Evolutionary conservation across 2,113 vertebrate genomes (phyloP).

Genomic region (Rhabdornis inornatus): DNA sequence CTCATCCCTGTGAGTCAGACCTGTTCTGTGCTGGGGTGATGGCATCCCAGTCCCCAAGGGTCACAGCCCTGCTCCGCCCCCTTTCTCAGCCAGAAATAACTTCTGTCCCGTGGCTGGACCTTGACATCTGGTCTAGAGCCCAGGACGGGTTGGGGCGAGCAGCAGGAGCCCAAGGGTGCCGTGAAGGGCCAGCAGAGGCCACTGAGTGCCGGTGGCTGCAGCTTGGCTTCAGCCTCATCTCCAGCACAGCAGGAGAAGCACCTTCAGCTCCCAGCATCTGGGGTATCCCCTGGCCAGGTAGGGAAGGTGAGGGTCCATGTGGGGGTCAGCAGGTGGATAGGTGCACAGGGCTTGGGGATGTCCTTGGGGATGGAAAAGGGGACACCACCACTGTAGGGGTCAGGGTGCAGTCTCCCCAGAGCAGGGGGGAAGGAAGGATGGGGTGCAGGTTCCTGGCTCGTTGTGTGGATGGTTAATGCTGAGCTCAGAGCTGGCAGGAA

Average conservation of each 20-base stretch:
- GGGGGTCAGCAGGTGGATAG: neutral
- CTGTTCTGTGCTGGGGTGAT: neutral
- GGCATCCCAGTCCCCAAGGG: neutral
- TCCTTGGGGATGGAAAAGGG: neutral
- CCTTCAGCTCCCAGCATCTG: neutral
- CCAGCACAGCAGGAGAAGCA: neutral
- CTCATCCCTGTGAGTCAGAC: neutral
- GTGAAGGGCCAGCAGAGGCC: neutral
- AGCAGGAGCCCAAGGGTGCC: neutral
- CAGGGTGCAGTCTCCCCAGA: neutral
- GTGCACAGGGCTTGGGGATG: neutral
- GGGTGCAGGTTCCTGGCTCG: neutral
- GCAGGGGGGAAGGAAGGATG: accelerated
- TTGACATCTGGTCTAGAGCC: conserved; percentile 46
- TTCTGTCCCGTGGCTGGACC: conserved; percentile 46
- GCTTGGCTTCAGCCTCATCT: neutral
- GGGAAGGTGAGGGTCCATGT: neutral
- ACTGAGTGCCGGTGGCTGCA: neutral
- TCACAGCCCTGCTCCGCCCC: conserved; percentile 48
- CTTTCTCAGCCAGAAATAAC: conserved; percentile 77
- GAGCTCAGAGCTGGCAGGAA: neutral
- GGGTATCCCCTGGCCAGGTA: neutral
- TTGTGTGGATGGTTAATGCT: accelerated
- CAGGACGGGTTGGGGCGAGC: neutral
- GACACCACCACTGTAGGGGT: neutral